Percentiles rank a stretch among this genome's conserved stretches.
phyloP scores from a whole-genome alignment of 2,888 invertebrate species.

The Chironomus tentans region DNA sequence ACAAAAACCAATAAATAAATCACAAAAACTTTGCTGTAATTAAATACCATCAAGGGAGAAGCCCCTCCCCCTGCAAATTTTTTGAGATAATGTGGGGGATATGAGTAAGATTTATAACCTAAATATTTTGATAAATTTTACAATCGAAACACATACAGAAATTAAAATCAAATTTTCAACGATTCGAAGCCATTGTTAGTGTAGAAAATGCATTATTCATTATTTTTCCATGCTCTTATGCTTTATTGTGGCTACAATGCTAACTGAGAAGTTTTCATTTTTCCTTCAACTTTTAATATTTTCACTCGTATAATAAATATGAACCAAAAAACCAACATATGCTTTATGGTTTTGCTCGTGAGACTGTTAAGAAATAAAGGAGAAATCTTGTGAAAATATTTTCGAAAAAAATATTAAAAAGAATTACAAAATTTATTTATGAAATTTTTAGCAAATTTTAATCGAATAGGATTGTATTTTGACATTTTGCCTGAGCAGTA shows the following conservation, averaged over 20 bases:
- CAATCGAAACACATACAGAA: neutral
- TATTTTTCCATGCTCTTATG: neutral
- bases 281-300: neutral
- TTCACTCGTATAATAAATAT: too few relatives aligned
- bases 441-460: neutral
- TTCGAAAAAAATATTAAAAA: neutral
- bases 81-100: neutral
- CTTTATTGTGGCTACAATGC: neutral
- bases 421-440: neutral
- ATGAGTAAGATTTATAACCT: neutral
- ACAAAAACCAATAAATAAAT: neutral
- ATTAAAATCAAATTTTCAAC: neutral
- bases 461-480: too few relatives aligned
- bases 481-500: too few relatives aligned
- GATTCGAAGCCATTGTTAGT: neutral
- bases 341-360: neutral
- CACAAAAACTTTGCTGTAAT: neutral
- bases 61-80: neutral
- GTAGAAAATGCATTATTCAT: neutral
- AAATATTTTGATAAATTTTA: slow-evolving; percentile 1
- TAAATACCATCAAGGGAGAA: neutral
- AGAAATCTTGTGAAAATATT: neutral
- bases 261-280: neutral
- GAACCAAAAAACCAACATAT: neutral
- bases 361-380: too few relatives aligned